Percentiles rank a stretch among this genome's conserved stretches.
Evolutionary conservation across 2,888 invertebrate species (phyloP).

Genomic region (Apotomis capreana): DNA sequence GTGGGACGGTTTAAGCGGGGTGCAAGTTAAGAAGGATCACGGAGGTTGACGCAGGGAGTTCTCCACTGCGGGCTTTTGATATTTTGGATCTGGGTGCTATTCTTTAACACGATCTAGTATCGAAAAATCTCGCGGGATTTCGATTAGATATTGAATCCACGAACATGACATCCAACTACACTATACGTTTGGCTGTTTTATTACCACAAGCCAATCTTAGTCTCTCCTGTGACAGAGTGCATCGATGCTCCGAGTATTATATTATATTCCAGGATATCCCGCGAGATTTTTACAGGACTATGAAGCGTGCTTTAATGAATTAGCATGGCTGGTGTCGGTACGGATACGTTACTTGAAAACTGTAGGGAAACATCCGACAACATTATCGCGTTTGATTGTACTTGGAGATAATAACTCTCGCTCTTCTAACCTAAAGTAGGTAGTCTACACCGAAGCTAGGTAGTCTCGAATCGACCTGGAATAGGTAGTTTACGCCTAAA

Average conservation of each 20-base stretch:
- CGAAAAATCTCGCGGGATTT: slow-evolving; percentile 5
- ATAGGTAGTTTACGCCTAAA: slow-evolving; percentile 20
- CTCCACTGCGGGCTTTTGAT: slow-evolving; percentile 56
- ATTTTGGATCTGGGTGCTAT: slow-evolving; percentile 56
- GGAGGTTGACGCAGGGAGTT: slow-evolving; percentile 69
- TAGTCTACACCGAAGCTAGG: slow-evolving; percentile 24
- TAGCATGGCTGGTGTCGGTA: slow-evolving; percentile 51
- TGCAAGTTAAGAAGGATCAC: slow-evolving; percentile 65
- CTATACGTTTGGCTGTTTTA: too few species aligned
- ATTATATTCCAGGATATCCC: not conserved
- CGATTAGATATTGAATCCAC: not conserved
- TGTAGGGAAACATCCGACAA: slow-evolving; percentile 51
- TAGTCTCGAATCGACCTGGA: slow-evolving; percentile 8
- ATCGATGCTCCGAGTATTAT: not conserved
- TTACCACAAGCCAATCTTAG: too few species aligned
- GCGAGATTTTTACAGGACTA: slow-evolving; percentile 11
- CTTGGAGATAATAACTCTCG: slow-evolving; percentile 75
- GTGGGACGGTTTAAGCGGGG: slow-evolving; percentile 63
- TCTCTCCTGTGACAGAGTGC: too few species aligned
- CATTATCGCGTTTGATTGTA: slow-evolving; percentile 49
- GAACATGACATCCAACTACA: too few species aligned
- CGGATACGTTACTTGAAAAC: slow-evolving; percentile 56
- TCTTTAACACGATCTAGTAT: slow-evolving; percentile 21
- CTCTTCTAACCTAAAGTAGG: slow-evolving; percentile 49
- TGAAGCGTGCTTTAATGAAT: slow-evolving; percentile 19